Evolutionary conservation across 1,140 invertebrate genomes (phyloP).

Genomic region (Phymastichus coffea): DNA sequence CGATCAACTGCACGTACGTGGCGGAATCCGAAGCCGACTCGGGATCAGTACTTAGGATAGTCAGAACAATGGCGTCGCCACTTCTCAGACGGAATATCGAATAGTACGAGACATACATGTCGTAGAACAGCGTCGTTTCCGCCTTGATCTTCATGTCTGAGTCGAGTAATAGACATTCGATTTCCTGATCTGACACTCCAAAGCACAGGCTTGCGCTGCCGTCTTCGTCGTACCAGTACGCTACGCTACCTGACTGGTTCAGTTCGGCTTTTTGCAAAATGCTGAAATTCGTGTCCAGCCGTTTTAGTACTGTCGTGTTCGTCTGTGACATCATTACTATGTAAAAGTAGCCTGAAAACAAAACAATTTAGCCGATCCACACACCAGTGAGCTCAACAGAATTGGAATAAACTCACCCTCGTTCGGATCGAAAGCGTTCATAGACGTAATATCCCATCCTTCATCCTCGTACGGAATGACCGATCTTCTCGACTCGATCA

Average conservation of each 20-base stretch:
- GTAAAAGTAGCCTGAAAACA: neutral
- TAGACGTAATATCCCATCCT: neutral
- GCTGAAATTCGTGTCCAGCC: neutral
- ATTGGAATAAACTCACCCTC: neutral
- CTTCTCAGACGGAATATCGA: neutral
- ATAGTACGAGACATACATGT: neutral
- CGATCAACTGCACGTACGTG: neutral
- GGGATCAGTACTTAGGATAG: neutral
- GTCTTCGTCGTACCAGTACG: neutral
- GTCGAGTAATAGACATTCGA: neutral
- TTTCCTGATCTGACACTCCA: neutral
- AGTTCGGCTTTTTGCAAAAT: neutral
- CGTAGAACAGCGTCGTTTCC: neutral
- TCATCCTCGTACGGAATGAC: neutral
- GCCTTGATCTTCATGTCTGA: neutral
- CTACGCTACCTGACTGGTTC: neutral
- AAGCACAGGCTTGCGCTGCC: constrained; percentile 4
- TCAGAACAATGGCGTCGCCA: neutral
- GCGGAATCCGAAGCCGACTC: neutral
- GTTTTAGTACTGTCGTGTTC: neutral
- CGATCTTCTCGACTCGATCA: neutral
- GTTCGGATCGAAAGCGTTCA: neutral
- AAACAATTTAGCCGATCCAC: no score
- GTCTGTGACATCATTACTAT: neutral
- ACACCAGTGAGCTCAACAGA: no score